A percentile compares a stretch with the other conserved stretches of the same genome.
Conservation (phyloP, 2,888 invertebrate genomes). For the Clivina fossor region DNA sequence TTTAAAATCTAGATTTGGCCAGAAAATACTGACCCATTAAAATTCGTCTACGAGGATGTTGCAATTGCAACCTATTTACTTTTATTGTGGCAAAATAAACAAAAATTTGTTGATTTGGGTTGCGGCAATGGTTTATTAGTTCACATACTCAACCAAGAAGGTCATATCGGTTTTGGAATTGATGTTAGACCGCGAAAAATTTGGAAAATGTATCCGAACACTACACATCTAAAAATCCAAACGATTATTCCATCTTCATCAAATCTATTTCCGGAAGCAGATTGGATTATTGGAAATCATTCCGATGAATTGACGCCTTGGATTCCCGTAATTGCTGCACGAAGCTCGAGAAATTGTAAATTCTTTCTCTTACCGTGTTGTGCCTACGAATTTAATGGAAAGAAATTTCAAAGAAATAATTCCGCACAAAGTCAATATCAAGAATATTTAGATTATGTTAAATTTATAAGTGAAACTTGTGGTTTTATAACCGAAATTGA, state of each 20-base stretch:
- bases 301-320: slow-evolving; percentile 99
- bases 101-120: slow-evolving; percentile 86
- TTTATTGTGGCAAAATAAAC: slow-evolving; percentile 70
- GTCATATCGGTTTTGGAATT: slow-evolving; percentile 78
- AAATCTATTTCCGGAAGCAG: slow-evolving; percentile 68
- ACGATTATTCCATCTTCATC: slow-evolving; percentile 70
- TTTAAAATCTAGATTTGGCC: slow-evolving; percentile 84
- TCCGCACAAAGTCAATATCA: slow-evolving; percentile 75
- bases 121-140: slow-evolving; percentile 97
- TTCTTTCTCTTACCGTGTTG: slow-evolving; percentile 96
- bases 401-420: slow-evolving; percentile 75
- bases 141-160: slow-evolving; percentile 80
- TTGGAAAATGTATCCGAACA: slow-evolving; percentile 77
- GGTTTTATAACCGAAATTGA: slow-evolving; percentile 77
- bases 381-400: slow-evolving; percentile 84
- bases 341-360: slow-evolving; percentile 70
- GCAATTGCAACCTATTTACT: slow-evolving; percentile 89
- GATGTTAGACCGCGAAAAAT: slow-evolving; percentile 84
- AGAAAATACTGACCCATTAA: slow-evolving; percentile 89
- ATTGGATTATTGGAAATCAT: slow-evolving; percentile 98
- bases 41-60: slow-evolving; percentile 95
- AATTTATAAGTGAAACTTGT: slow-evolving; percentile 63
- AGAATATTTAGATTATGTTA: slow-evolving; percentile 70
- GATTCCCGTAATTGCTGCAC: slow-evolving; percentile 90
- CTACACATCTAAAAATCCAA: slow-evolving; percentile 66